These are phyloP conservation scores for Vesta saturnalis DNA, from an alignment of 2,888 invertebrate species.

Conservation along the genomic window DNA sequence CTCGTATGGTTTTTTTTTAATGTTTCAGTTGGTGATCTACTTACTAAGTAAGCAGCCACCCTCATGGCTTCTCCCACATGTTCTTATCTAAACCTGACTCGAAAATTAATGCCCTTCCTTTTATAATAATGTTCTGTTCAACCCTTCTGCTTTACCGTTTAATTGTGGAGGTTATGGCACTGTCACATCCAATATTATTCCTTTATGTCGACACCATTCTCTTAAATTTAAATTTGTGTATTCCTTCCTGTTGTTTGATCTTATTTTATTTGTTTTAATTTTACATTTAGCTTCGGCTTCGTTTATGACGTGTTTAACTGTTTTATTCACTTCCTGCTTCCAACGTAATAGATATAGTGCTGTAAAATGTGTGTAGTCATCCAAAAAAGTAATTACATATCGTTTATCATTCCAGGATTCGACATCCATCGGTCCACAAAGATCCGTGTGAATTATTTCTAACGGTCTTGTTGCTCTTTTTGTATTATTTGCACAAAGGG, in stretches of 20 bases:
- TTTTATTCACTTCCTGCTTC: neutral
- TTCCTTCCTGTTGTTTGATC: slow-evolving; percentile 1
- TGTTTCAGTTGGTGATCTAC: neutral
- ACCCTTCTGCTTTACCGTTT: too few relatives aligned
- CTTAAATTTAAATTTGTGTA: neutral
- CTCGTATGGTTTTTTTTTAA: neutral
- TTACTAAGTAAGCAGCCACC: neutral
- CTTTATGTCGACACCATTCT: neutral
- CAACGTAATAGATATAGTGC: neutral
- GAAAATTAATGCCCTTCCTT: neutral
- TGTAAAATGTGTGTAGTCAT: neutral
- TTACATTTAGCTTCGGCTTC: neutral
- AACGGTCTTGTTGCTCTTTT: too few relatives aligned
- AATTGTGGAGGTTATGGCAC: neutral
- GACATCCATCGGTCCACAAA: neutral
- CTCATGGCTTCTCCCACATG: neutral
- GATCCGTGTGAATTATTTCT: too few relatives aligned
- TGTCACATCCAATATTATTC: neutral
- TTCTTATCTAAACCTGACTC: neutral
- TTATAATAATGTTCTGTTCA: neutral
- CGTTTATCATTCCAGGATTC: neutral
- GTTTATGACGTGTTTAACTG: neutral
- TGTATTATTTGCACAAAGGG: too few relatives aligned
- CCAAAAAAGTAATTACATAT: neutral
- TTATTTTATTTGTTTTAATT: neutral